phyloP scores from a whole-genome alignment of 2,113 vertebrate species.

The Notothenia rossii region DNA sequence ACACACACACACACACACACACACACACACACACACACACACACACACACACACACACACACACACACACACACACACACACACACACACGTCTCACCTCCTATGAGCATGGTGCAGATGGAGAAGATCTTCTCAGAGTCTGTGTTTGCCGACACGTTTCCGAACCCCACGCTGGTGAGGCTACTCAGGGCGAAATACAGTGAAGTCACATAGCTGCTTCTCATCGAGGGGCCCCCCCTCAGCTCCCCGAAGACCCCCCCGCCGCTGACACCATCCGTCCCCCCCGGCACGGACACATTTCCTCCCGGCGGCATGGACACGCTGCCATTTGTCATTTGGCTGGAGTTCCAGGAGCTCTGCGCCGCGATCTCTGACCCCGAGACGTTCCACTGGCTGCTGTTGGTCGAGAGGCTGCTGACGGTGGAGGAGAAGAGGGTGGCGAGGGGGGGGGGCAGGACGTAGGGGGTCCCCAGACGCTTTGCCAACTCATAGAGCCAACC shows the following conservation, averaged over 20 bases:
- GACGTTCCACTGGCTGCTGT: conserved; percentile 78
- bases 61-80: not conserved
- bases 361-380: conserved; percentile 62
- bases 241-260: conserved; percentile 46
- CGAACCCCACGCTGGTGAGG: conserved; percentile 88
- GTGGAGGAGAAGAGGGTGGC: conserved; percentile 59
- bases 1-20: not conserved
- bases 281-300: conserved; percentile 26
- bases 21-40: not conserved
- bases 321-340: conserved; percentile 73
- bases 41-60: not conserved
- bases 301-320: conserved; percentile 11
- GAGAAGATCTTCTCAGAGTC: conserved; percentile 90
- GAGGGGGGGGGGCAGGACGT: conserved; percentile 71
- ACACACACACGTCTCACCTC: conserved; percentile 75
- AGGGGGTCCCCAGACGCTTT: conserved; percentile 85
- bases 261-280: not conserved
- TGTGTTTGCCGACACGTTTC: conserved; percentile 88
- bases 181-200: conserved; percentile 89
- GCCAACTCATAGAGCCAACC: conserved; percentile 88
- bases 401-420: conserved; percentile 54
- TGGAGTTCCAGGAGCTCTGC: conserved; percentile 77
- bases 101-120: conserved; percentile 89
- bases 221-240: conserved; percentile 81
- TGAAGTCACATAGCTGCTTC: conserved; percentile 88